A percentile compares a stretch with the other conserved stretches of the same genome.
Evolutionary conservation across 2,797 vertebrate species (phyloP).

Genomic region (Melanotaenia pygmaea): DNA sequence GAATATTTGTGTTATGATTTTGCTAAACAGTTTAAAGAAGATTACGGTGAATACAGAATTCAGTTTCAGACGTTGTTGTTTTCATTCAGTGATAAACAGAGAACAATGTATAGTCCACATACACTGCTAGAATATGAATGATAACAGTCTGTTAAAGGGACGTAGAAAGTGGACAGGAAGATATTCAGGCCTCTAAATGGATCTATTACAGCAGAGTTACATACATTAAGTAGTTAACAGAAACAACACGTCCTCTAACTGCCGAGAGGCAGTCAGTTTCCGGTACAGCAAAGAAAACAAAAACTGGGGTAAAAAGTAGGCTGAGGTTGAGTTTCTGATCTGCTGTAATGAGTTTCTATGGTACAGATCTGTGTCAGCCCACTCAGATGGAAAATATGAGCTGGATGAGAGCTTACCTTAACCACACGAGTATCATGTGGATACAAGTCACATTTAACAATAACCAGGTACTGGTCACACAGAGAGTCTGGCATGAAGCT

Average conservation of each 20-base stretch:
- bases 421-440: background rate
- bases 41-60: too few species aligned
- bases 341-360: constrained; percentile 19
- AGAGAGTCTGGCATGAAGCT: constrained; percentile 59
- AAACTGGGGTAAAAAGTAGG: constrained; percentile 42
- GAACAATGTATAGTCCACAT: too few species aligned
- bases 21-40: too few species aligned
- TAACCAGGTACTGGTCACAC: constrained; percentile 61
- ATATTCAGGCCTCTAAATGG: too few species aligned
- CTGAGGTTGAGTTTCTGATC: constrained; percentile 15
- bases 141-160: background rate
- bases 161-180: background rate
- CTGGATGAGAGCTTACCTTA: background rate
- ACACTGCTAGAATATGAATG: too few species aligned
- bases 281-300: constrained; percentile 2
- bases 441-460: constrained; percentile 27
- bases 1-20: too few species aligned
- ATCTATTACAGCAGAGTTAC: background rate
- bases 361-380: constrained; percentile 45
- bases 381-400: background rate
- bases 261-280: background rate
- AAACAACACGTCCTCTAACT: background rate
- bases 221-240: background rate
- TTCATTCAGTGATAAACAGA: too few species aligned
- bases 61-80: too few species aligned